phyloP scores from a whole-genome alignment of 2,797 vertebrate species.

The Sparidentex hasta region DNA sequence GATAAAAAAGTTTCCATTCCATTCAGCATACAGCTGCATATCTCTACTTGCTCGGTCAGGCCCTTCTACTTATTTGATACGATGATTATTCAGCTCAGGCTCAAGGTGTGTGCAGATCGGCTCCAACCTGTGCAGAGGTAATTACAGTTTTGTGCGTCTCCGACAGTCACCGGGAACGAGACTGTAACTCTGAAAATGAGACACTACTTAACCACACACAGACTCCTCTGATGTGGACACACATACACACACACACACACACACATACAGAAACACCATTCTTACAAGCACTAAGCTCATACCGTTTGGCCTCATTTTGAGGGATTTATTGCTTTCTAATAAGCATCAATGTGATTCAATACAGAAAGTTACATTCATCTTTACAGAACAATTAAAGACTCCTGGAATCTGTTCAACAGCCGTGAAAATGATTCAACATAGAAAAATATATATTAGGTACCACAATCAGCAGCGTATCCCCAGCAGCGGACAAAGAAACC shows the following conservation, averaged over 20 bases:
- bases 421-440: constrained; percentile 61
- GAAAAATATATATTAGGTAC: constrained; percentile 65
- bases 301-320: constrained; percentile 78
- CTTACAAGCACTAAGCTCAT: constrained; percentile 25
- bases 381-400: constrained; percentile 70
- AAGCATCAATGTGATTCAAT: constrained; percentile 84
- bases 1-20: constrained; percentile 29
- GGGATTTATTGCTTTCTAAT: constrained; percentile 81
- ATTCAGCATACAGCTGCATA: constrained; percentile 41
- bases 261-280: constrained; percentile 1
- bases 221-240: constrained; percentile 1
- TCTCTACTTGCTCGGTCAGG: constrained; percentile 54
- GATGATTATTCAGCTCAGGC: constrained; percentile 60
- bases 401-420: constrained; percentile 66
- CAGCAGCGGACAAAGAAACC: constrained; percentile 44
- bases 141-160: constrained; percentile 58
- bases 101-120: constrained; percentile 46
- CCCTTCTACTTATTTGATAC: constrained; percentile 33
- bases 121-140: constrained; percentile 62
- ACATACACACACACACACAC: constrained; percentile 5
- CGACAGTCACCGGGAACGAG: constrained; percentile 22
- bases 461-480: constrained; percentile 47
- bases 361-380: constrained; percentile 58
- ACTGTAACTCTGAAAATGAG: constrained; percentile 41
- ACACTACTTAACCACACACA: constrained; percentile 16